Base-by-base conservation (phyloP, 2,113 vertebrate genomes). In the Planiliza haematocheilus region DNA sequence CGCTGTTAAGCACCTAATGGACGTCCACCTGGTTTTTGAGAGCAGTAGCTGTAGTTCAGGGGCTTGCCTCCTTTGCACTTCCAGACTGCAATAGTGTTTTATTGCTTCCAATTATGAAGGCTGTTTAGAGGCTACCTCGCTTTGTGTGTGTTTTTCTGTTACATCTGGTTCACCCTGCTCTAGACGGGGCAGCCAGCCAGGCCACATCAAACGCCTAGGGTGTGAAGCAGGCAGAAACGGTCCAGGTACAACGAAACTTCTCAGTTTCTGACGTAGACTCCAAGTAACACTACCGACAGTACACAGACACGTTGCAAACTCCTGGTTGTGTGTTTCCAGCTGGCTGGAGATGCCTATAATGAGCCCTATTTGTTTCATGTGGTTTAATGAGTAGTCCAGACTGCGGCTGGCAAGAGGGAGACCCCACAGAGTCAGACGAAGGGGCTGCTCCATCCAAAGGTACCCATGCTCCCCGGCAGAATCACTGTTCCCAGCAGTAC, bases 321-420 rank as follows among this genome's bases (percentile, higher is more conserved):
- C 50, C 8, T 4, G 34, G 49, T 38, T 17, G 55, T 57, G 69
- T 41, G 45, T 82, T 82, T 72, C 72, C 81, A 51, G 63, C 55
- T 63, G 66, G 70, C 81, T 71, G 49, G 60, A 64, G 71, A 79
- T 78, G 73, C 79, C 83, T 82, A 57, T 90, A 89, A 91, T 69
- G 83, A 85, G 73, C 66, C 79, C 70, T 84, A 86, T 77, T 92
- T 83, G 91, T 94, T 94, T 94, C 90, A 94, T 94, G 93, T 94
- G 93, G 92, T 93, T 90, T 92, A 83, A 90, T 77, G 82, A 85
- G 90, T 70, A 70, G 74, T 57, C 77, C 83, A 86, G 84, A 87
- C 83, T 84, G 70, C 82, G 86, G 67, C 91, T 88, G 83, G 87
- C 65, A 69, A 36, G 51, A 78, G 66, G 65, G 86, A 87, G 91